These are phyloP conservation scores for Patiria pectinifera DNA, from an alignment of 53 echinoderm and acorn worm species.

Conservation along the genomic window DNA sequence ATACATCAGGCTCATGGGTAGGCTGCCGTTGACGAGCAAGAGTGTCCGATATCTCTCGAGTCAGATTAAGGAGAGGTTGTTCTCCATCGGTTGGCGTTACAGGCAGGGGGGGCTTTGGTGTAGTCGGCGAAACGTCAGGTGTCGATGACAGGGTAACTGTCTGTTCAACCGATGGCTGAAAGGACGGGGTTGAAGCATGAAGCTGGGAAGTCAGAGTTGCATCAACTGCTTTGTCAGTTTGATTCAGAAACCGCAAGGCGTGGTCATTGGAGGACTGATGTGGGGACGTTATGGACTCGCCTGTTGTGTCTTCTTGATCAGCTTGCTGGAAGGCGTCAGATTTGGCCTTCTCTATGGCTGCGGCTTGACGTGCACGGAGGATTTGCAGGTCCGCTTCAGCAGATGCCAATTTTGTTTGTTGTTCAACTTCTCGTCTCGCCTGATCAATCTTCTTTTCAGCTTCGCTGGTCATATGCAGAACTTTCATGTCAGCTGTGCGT, in stretches of 20 bases:
- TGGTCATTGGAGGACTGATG: constrained; percentile 16
- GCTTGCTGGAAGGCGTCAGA: background rate
- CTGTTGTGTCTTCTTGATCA: background rate
- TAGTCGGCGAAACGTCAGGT: background rate
- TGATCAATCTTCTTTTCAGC: background rate
- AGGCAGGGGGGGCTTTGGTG: background rate
- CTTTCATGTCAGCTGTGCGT: too few relatives aligned
- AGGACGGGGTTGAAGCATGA: background rate
- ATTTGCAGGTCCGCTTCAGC: constrained; percentile 5
- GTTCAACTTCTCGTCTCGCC: background rate
- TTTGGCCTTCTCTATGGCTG: background rate
- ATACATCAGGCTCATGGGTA: constrained; percentile 57
- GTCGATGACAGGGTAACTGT: background rate
- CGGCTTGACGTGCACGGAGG: background rate
- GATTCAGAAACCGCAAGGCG: background rate
- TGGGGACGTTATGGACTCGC: background rate
- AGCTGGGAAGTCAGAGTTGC: background rate
- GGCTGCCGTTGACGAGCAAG: constrained; percentile 63
- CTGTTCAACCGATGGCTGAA: constrained; percentile 4
- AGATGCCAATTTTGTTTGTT: background rate
- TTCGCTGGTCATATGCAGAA: too few relatives aligned
- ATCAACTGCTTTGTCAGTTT: background rate
- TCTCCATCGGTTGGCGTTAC: background rate
- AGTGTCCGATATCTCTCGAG: constrained; percentile 44
- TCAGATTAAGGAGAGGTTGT: constrained; percentile 29